Percentiles rank a stretch among this genome's conserved stretches.
Evolutionary conservation across 2,113 vertebrate genomes (phyloP).

Genomic region (Malurus elegans): DNA sequence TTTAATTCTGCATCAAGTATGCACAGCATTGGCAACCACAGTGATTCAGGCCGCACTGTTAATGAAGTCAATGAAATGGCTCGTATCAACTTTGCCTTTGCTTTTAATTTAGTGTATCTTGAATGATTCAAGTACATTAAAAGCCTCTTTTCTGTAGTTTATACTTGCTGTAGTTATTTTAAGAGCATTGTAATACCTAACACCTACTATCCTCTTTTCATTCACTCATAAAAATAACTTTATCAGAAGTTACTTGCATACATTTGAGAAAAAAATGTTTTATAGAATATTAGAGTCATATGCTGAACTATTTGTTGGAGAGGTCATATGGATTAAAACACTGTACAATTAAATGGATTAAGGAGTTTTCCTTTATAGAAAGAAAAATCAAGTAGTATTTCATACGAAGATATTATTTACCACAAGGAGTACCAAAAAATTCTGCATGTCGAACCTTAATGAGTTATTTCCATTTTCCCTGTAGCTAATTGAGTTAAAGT

Average conservation of each 20-base stretch:
- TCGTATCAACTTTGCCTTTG: neutral
- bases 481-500: conserved; percentile 90
- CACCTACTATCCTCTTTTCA: neutral
- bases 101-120: neutral
- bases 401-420: neutral
- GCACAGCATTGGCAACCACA: neutral
- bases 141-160: neutral
- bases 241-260: neutral
- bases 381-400: neutral
- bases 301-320: neutral
- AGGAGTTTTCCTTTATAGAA: neutral
- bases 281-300: neutral
- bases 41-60: neutral
- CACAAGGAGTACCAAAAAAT: neutral
- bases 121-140: neutral
- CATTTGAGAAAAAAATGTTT: neutral
- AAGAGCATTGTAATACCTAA: neutral
- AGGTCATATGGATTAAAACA: neutral
- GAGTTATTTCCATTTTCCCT: conserved; percentile 3
- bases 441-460: neutral
- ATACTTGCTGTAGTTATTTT: neutral
- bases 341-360: neutral
- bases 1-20: neutral
- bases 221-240: neutral
- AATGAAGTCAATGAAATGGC: neutral